These are phyloP conservation scores for Cloeon dipterum DNA, from an alignment of 2,888 invertebrate genomes.

Conservation along the genomic window DNA sequence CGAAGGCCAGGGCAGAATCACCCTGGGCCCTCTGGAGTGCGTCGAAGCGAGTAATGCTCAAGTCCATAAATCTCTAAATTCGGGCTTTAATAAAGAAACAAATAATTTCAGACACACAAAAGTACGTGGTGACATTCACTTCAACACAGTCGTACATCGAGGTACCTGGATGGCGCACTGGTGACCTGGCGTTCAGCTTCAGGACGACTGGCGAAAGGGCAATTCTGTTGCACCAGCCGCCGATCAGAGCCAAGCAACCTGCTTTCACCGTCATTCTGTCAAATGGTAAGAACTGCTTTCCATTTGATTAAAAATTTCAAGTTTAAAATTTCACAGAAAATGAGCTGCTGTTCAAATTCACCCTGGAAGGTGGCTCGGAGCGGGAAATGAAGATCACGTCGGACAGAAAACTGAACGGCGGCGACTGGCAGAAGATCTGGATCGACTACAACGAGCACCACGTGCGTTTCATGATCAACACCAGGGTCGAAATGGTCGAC, in stretches of 20 bases:
- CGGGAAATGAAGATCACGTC: constrained; percentile 66
- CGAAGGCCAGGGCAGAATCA: constrained; percentile 68
- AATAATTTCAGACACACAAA: constrained; percentile 55
- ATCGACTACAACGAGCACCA: constrained; percentile 88
- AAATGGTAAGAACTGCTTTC: constrained; percentile 41
- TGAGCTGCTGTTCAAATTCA: constrained; percentile 72
- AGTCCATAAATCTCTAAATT: neutral
- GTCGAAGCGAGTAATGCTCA: constrained; percentile 94
- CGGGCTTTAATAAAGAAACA: neutral
- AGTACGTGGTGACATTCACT: constrained; percentile 83
- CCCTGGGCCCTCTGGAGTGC: constrained; percentile 76
- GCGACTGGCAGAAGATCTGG: constrained; percentile 92
- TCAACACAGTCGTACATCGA: constrained; percentile 81
- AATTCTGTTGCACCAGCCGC: constrained; percentile 73
- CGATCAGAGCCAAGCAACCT: constrained; percentile 68
- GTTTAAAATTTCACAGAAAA: constrained; percentile 34
- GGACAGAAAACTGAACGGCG: constrained; percentile 60
- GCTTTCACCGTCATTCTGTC: constrained; percentile 81
- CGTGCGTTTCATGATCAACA: constrained; percentile 79
- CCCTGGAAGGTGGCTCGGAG: constrained; percentile 60
- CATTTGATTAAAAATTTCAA: neutral
- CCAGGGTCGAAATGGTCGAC: constrained; percentile 71
- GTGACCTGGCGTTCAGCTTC: constrained; percentile 81
- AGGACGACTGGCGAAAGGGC: constrained; percentile 78
- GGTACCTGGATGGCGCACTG: constrained; percentile 82